Evolutionary conservation across 1,140 invertebrate species (phyloP), one percentile per base, ranked within the genome.

Genomic region (Papilio xuthus): DNA sequence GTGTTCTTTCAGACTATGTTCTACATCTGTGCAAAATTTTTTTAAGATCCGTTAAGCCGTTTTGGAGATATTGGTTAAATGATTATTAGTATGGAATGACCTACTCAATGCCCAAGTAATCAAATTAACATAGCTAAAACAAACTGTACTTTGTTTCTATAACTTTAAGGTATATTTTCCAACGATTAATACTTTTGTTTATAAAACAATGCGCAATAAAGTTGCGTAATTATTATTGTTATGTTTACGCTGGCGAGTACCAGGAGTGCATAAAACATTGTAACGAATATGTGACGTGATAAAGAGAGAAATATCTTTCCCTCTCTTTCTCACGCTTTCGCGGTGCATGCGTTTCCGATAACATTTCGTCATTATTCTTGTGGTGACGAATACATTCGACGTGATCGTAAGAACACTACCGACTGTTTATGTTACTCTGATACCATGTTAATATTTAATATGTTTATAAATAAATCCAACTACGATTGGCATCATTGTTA

Each of bases 211-310:
- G 23, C 20, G 23, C 8, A 6, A 56, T 8, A 3, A 26, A 28
- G 12, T 53, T 53, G 50, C n/a, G 60, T 15, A 63, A 63, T 63
- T 32, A 63, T 15, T 50, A 18, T 23, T 63, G 60, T 63, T 63
- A 28, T 63, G 60, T 63, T 63, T 28, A 63, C 23, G 60, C 10
- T 28, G 3, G 10, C 23, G 28, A 63, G 60, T 63, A 63, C 60
- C 60, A 63, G 60, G 60, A 26, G 60, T 13, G 23, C 60, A 63
- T 63, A 32, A 63, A 63, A 63, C 60, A 63, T 15, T 26, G 23
- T 28, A 63, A 63, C 23, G 12, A 32, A 63, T 63, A 28, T 28
- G 1, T 63, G 23, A 63, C 3, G 26, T 63, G 60, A 63, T 15
- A 63, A 13, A 63, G 60, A 63, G 28, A 26, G 60, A 28, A 28